These are phyloP conservation scores for Opisthograptis luteolata DNA, from an alignment of 2,888 invertebrate species.

Conservation along the genomic window DNA sequence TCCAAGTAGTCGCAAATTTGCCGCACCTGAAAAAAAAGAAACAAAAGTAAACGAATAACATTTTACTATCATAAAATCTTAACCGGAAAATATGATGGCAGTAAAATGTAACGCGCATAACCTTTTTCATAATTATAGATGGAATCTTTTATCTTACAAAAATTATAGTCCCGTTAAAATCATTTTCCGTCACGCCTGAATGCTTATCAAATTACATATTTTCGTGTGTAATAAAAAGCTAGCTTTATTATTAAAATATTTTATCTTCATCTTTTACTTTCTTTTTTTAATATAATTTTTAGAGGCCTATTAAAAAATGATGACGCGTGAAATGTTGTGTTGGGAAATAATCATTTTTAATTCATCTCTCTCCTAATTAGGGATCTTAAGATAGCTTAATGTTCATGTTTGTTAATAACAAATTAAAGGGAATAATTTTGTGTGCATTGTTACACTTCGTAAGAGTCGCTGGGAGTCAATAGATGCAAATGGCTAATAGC, in stretches of 20 bases:
- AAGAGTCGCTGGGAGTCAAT: too few relatives aligned
- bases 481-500: too few relatives aligned
- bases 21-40: slow-evolving; percentile 87
- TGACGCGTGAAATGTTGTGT: slow-evolving; percentile 4
- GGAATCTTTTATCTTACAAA: slow-evolving; percentile 35
- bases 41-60: background rate
- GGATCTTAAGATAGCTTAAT: too few relatives aligned
- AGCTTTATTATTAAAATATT: slow-evolving; percentile 36
- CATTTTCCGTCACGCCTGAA: slow-evolving; percentile 34
- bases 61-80: slow-evolving; percentile 4
- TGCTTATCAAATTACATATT: slow-evolving; percentile 33
- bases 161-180: slow-evolving; percentile 36
- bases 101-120: slow-evolving; percentile 18
- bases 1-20: slow-evolving; percentile 96
- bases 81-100: slow-evolving; percentile 10
- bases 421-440: too few relatives aligned
- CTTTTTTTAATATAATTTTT: slow-evolving; percentile 9
- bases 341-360: background rate
- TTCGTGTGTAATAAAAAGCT: slow-evolving; percentile 32
- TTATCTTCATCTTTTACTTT: slow-evolving; percentile 17
- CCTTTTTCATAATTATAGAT: slow-evolving; percentile 28
- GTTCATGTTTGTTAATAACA: too few relatives aligned
- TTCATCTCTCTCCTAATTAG: too few relatives aligned
- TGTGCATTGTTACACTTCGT: too few relatives aligned
- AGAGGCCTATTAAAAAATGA: slow-evolving; percentile 12